Conservation (phyloP, 2,113 vertebrate species). For the Poeciliopsis turrubarensis region DNA sequence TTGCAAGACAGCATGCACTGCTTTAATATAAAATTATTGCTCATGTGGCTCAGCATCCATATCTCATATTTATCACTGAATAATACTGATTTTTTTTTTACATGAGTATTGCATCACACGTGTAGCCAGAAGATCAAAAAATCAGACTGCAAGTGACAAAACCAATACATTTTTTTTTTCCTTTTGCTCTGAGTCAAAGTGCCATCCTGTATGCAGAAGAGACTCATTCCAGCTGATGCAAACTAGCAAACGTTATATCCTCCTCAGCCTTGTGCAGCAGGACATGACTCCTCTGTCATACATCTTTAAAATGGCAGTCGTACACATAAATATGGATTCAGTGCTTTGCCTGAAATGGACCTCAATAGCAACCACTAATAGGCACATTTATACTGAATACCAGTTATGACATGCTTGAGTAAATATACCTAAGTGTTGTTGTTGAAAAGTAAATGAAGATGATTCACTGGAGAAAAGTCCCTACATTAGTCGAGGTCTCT, state of each 20-base stretch:
- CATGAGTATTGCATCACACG: constrained; percentile 27
- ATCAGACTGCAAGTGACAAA: constrained; percentile 29
- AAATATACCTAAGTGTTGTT: constrained; percentile 51
- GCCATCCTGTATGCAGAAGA: constrained; percentile 28
- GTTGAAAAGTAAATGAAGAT: constrained; percentile 43
- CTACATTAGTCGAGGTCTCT: too few species aligned
- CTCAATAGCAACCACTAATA: constrained; percentile 43
- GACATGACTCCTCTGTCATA: constrained; percentile 49
- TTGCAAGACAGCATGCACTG: not conserved
- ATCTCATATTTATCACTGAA: constrained; percentile 13
- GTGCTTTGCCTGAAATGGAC: constrained; percentile 36
- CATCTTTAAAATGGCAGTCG: constrained; percentile 33
- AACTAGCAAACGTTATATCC: constrained; percentile 54
- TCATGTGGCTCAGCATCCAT: not conserved
- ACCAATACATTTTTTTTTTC: constrained; percentile 29
- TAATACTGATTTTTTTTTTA: constrained; percentile 13
- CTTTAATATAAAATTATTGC: not conserved
- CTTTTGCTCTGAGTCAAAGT: constrained; percentile 32
- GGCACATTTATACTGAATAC: constrained; percentile 60
- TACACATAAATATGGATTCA: constrained; percentile 61
- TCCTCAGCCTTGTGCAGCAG: constrained; percentile 20
- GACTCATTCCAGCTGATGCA: constrained; percentile 54
- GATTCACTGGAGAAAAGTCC: constrained; percentile 37
- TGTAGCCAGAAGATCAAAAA: constrained; percentile 51
- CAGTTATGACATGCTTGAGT: constrained; percentile 51